Evolutionary conservation across 2,113 vertebrate species (phyloP).

Genomic region (Oreochromis aureus): DNA sequence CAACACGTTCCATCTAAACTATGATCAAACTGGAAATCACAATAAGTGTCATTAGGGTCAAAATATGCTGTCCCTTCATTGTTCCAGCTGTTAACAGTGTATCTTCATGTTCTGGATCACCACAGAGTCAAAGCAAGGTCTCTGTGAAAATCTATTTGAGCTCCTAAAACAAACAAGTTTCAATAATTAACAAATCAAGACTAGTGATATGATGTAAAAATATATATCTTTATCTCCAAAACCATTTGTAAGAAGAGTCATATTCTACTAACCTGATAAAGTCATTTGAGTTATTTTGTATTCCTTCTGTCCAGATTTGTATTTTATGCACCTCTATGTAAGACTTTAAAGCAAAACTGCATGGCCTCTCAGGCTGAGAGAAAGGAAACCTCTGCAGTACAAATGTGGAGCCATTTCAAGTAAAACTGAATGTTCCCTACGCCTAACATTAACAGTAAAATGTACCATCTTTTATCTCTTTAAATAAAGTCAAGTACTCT

Average conservation of each 20-base stretch:
- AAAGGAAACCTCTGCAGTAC: not conserved
- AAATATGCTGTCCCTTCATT: too few relatives aligned
- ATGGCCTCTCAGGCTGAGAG: not conserved
- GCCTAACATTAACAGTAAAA: not conserved
- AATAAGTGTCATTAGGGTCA: rapidly evolving
- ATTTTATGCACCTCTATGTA: not conserved
- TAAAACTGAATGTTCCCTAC: not conserved
- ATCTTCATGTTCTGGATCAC: too few relatives aligned
- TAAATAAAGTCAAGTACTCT: not conserved
- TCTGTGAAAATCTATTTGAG: not conserved
- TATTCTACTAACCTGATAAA: not conserved
- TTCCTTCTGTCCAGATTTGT: not conserved
- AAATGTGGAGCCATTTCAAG: not conserved
- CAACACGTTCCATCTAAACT: not conserved
- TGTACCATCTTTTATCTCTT: not conserved
- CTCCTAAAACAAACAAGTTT: not conserved
- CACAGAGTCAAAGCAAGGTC: not conserved
- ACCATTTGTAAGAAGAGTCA: not conserved
- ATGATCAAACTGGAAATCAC: not conserved
- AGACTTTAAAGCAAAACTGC: not conserved
- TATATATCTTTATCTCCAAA: not conserved
- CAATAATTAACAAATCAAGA: not conserved
- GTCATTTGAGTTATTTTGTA: not conserved
- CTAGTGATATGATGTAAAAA: not conserved
- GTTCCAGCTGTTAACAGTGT: not conserved